Evolutionary conservation across 2,888 invertebrate genomes (phyloP).

Genomic region (Hermaeophaga mercurialis): DNA sequence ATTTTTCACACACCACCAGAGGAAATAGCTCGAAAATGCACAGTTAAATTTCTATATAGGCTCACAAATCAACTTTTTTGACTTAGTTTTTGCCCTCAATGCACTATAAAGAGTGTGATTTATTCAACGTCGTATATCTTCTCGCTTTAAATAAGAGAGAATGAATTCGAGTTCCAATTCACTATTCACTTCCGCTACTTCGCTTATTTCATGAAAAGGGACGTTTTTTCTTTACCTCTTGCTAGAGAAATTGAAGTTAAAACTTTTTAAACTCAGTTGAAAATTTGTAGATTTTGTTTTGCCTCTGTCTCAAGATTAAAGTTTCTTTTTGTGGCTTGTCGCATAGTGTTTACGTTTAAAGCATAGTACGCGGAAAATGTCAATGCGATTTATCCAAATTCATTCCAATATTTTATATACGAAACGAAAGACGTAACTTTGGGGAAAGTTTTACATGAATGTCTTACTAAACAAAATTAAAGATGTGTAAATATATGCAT

Average conservation of each 20-base stretch:
- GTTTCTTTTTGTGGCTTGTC: conserved; percentile 1
- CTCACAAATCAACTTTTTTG: conserved; percentile 47
- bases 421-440: too few relatives aligned
- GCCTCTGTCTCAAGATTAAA: not conserved
- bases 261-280: conserved; percentile 18
- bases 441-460: too few relatives aligned
- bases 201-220: conserved; percentile 25
- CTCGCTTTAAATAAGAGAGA: conserved; percentile 44
- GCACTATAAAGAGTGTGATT: conserved; percentile 47
- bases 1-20: conserved; percentile 28
- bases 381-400: too few relatives aligned
- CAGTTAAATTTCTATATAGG: conserved; percentile 45
- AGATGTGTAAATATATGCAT: too few relatives aligned
- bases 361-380: too few relatives aligned
- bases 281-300: conserved; percentile 13
- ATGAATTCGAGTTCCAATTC: conserved; percentile 42
- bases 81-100: conserved; percentile 45
- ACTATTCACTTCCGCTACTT: conserved; percentile 40
- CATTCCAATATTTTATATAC: too few relatives aligned
- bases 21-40: conserved; percentile 33
- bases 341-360: conserved; percentile 1
- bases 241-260: conserved; percentile 10
- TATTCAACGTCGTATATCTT: conserved; percentile 45
- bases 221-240: conserved; percentile 16
- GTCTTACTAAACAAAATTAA: too few relatives aligned